Conservation (phyloP, 2,113 vertebrate genomes). For the Grallaria varia region DNA sequence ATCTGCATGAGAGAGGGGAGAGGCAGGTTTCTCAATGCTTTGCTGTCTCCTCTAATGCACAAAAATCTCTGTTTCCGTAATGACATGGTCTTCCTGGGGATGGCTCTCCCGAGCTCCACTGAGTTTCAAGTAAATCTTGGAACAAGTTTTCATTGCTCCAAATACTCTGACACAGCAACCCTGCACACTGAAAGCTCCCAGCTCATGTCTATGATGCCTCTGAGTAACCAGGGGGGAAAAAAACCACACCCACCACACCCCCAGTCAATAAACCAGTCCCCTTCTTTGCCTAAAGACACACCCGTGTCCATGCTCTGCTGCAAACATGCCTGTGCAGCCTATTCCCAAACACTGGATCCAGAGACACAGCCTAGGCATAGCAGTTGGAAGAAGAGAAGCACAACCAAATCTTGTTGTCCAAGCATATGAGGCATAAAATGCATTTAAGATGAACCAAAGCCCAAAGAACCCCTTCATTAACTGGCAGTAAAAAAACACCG, state of each 20-base stretch:
- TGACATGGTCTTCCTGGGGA: background rate
- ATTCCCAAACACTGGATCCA: background rate
- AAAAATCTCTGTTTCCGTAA: background rate
- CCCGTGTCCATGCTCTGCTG: background rate
- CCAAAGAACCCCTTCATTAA: background rate
- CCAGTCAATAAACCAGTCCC: background rate
- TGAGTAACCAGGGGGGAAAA: background rate
- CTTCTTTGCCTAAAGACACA: background rate
- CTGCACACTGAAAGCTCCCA: background rate
- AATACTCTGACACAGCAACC: background rate
- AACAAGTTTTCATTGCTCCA: background rate
- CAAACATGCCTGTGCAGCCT: background rate
- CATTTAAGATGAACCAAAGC: background rate
- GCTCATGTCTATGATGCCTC: background rate
- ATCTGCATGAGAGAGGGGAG: background rate
- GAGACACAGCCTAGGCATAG: background rate
- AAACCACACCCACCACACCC: accelerated
- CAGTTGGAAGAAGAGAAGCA: background rate
- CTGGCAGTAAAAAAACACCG: background rate
- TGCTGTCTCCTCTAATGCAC: background rate
- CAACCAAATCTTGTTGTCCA: background rate
- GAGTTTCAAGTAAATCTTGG: background rate
- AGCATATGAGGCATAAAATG: background rate
- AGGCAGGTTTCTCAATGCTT: background rate
- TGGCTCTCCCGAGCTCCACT: background rate